Evolutionary conservation across 1,140 invertebrate species (phyloP).

Genomic region (Scaptomyza pallida): DNA sequence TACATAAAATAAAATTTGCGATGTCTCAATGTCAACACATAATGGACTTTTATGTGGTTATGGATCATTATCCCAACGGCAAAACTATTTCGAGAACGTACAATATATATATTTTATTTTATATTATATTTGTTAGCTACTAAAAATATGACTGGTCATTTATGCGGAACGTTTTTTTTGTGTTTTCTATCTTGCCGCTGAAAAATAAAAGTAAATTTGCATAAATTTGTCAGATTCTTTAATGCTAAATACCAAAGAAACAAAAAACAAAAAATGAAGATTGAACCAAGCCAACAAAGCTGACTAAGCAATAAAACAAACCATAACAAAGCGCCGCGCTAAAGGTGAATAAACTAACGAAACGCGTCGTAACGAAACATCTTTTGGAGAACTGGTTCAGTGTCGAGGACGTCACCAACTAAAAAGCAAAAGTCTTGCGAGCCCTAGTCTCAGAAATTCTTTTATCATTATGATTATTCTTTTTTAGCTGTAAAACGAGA

Average conservation of each 20-base stretch:
- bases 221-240: slow-evolving; percentile 30
- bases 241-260: slow-evolving; percentile 13
- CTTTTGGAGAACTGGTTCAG: slow-evolving; percentile 68
- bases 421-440: slow-evolving; percentile 50
- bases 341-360: slow-evolving; percentile 73
- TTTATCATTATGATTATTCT: background rate
- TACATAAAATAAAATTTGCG: background rate
- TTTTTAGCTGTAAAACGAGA: slow-evolving; percentile 22
- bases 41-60: slow-evolving; percentile 1
- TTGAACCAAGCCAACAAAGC: slow-evolving; percentile 14
- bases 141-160: slow-evolving; percentile 3
- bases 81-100: background rate
- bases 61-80: slow-evolving; percentile 16
- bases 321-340: slow-evolving; percentile 51
- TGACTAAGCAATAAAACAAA: slow-evolving; percentile 47
- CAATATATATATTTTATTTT: background rate
- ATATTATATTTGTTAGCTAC: background rate
- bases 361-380: slow-evolving; percentile 38
- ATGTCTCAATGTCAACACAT: slow-evolving; percentile 6
- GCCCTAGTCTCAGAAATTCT: background rate
- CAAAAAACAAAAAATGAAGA: background rate
- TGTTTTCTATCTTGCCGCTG: background rate
- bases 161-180: slow-evolving; percentile 16
- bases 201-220: slow-evolving; percentile 24
- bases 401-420: slow-evolving; percentile 66